A percentile compares a stretch with the other conserved stretches of the same genome.
Conservation (phyloP, 2,888 invertebrate species). For the Thereva unica region DNA sequence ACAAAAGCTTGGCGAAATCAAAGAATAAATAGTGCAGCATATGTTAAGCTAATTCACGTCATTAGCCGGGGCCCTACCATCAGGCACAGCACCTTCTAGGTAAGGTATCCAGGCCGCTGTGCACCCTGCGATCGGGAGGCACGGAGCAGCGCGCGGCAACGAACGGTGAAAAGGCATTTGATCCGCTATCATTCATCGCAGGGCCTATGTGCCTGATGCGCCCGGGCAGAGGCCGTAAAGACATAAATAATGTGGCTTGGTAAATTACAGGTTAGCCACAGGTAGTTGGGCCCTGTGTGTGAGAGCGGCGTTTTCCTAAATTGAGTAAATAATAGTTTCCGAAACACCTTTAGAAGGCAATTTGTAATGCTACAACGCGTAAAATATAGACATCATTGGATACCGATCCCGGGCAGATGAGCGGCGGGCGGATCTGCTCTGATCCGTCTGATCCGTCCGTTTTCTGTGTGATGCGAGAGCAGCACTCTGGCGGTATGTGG, state of each 20-base stretch:
- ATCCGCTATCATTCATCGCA: constrained; percentile 36
- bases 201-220: constrained; percentile 24
- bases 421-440: constrained; percentile 21
- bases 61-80: constrained; percentile 18
- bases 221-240: constrained; percentile 28
- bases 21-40: constrained; percentile 9
- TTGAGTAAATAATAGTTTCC: constrained; percentile 48
- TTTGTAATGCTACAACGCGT: constrained; percentile 42
- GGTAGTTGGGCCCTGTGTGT: constrained; percentile 41
- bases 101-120: background rate
- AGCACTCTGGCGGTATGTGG: constrained; percentile 5
- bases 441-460: no score
- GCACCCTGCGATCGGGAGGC: constrained; percentile 3
- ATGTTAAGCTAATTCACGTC: constrained; percentile 32
- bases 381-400: constrained; percentile 43
- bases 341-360: constrained; percentile 46
- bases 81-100: background rate
- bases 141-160: constrained; percentile 9
- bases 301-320: constrained; percentile 44
- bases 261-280: constrained; percentile 44
- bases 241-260: constrained; percentile 39
- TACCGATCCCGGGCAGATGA: constrained; percentile 26
- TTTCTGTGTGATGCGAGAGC: no score
- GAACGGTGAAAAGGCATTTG: constrained; percentile 29
- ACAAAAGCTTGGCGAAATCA: background rate